phyloP scores from a whole-genome alignment of 2,888 invertebrate genomes.

The Zhuqinia jingwanae region DNA sequence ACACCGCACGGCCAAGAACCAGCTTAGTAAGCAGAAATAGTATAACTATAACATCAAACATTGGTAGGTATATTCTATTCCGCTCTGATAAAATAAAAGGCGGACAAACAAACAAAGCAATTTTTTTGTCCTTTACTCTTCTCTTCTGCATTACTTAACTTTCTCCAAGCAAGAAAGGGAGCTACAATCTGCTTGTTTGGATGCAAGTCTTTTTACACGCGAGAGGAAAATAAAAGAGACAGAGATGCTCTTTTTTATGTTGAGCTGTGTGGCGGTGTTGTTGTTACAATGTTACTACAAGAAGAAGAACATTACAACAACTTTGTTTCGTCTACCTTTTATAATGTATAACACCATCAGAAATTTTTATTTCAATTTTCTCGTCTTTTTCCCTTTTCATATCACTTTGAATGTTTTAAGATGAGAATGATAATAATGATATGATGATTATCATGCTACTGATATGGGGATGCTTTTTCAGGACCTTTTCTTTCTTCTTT shows the following conservation, averaged over 20 bases:
- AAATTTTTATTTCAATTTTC: too few relatives aligned
- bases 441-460: too few relatives aligned
- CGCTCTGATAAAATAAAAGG: too few relatives aligned
- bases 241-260: background rate
- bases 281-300: background rate
- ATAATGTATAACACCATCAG: background rate
- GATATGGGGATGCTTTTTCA: background rate
- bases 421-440: too few relatives aligned
- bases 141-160: background rate
- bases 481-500: background rate
- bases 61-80: too few relatives aligned
- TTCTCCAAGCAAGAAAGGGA: background rate
- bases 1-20: background rate
- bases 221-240: background rate
- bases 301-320: background rate
- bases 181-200: conserved; percentile 17
- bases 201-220: conserved; percentile 13
- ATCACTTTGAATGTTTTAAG: too few relatives aligned
- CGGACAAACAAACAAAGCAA: conserved; percentile 21
- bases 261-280: background rate
- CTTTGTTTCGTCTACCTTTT: background rate
- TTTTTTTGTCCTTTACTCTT: background rate
- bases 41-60: background rate
- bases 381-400: too few relatives aligned
- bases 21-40: background rate